Conservation (phyloP, 2,113 vertebrate genomes). For the Leucoraja erinaceus region DNA sequence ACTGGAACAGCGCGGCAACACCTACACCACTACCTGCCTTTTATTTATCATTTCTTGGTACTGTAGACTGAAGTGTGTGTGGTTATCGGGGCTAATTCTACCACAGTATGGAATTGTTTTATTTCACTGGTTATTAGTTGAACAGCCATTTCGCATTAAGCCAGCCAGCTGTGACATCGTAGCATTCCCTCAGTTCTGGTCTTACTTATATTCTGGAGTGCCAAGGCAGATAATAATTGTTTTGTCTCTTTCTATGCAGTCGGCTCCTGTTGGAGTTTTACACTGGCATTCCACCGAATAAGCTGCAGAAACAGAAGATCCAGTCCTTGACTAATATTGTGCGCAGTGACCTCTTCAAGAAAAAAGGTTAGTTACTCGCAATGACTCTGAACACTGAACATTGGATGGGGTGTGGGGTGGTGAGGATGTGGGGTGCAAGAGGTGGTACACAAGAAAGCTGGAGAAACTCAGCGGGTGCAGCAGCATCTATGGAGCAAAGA, state of each 20-base stretch:
- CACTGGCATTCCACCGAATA: constrained; percentile 79
- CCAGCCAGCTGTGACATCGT: neutral
- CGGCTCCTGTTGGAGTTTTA: constrained; percentile 88
- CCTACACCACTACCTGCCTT: too few relatives aligned
- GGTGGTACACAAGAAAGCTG: too few relatives aligned
- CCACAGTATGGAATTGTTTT: neutral
- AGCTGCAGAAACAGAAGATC: constrained; percentile 89
- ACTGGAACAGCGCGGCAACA: too few relatives aligned
- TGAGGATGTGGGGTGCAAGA: neutral
- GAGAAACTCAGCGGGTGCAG: too few relatives aligned
- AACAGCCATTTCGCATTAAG: neutral
- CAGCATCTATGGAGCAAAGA: too few relatives aligned
- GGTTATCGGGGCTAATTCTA: neutral
- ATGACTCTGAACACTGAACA: neutral
- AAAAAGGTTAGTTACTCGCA: constrained; percentile 66
- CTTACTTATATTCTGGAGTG: neutral
- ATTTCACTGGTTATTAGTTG: neutral
- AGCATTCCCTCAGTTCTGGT: too few relatives aligned
- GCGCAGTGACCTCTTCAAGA: constrained; percentile 81
- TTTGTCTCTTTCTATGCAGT: constrained; percentile 53
- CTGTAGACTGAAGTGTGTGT: neutral
- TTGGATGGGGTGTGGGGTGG: too few relatives aligned
- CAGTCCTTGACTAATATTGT: constrained; percentile 93
- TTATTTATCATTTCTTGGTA: neutral
- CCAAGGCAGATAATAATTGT: neutral